Base-by-base conservation (phyloP, 2,113 vertebrate genomes). In the Desmodus rotundus region DNA sequence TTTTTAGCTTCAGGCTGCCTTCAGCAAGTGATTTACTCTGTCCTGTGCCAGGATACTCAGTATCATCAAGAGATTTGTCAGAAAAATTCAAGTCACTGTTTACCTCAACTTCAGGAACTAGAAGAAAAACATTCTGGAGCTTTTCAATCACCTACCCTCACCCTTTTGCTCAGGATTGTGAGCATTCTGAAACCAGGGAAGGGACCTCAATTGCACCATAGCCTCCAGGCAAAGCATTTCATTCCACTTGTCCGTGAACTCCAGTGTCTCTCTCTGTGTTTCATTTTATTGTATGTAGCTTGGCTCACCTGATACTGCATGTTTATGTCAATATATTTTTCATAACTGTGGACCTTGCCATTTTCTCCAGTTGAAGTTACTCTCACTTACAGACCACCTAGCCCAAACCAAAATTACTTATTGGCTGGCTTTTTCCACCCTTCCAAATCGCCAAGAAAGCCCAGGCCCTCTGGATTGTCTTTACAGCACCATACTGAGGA, bases 21-120 rank as follows among this genome's bases (percentile, higher is more conserved):
- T 47, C 14, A 72, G 11, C 47, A 6, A 61, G 16, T 3, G 28
- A 16, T 74, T 84, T 38, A 45, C 28, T 22, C 0, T 91, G 16
- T 26, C 1, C 9, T 65, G 26, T 50, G 93, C 72, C 45, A 85
- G 17, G 3, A 56, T 50, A 56, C 7, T 72, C 73, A 36, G 1
- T 74, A n/a, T 9, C 7, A 41, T 72, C 47, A 73, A 74, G 36
- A 36, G 14, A 20, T 47, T 74, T 78, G 16, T 61, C 17, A 45
- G 38, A 80, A 80, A 52, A 74, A 28, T 43, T 87, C 22, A 86
- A 92, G 33, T 95, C n/a, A 63, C n/a, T 50, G 2, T 36, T 54
- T 26, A 38, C 19, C 58, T 65, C 28, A 77, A 58, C 1, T 38
- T 63, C 31, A 88, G 31, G 52, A 76, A 56, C 15, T 65, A 31